phyloP scores from a whole-genome alignment of 1,140 invertebrate species.

The Drosophila kepulauana region DNA sequence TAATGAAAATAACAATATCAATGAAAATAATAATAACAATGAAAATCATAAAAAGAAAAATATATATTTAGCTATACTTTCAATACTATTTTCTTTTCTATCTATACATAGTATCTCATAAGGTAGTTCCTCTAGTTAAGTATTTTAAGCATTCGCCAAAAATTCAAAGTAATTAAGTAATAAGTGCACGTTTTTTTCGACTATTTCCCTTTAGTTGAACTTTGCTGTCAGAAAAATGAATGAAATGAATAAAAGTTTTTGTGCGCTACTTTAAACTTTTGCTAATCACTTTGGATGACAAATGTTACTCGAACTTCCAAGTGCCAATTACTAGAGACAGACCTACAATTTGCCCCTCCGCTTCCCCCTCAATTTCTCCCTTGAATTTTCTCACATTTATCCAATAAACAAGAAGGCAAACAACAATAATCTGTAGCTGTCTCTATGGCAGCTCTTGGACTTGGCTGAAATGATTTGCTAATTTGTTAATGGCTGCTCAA shows the following conservation, averaged over 20 bases:
- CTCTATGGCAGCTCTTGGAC: constrained; percentile 19
- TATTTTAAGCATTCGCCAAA: neutral
- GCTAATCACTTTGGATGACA: constrained; percentile 51
- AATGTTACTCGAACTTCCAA: constrained; percentile 43
- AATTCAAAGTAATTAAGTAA: neutral
- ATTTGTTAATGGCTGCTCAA: constrained; percentile 68
- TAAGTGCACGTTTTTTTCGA: neutral
- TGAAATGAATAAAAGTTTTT: constrained; percentile 9
- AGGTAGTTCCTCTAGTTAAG: neutral
- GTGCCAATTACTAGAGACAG: constrained; percentile 38
- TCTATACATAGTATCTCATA: no score
- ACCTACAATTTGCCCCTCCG: neutral
- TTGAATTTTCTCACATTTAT: constrained; percentile 7
- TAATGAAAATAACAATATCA: no score
- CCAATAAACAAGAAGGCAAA: constrained; percentile 27
- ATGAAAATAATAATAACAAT: no score
- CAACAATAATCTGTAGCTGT: constrained; percentile 37
- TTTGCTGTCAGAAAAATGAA: constrained; percentile 12
- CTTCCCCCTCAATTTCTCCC: neutral
- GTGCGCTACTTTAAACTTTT: constrained; percentile 28
- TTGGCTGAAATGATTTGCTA: constrained; percentile 56
- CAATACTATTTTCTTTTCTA: no score
- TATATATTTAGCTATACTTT: no score
- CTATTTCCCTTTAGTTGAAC: no score
- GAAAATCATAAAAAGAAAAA: no score